Conservation (phyloP, 2,113 vertebrate species). For the Pomatorhinus ruficollis region DNA sequence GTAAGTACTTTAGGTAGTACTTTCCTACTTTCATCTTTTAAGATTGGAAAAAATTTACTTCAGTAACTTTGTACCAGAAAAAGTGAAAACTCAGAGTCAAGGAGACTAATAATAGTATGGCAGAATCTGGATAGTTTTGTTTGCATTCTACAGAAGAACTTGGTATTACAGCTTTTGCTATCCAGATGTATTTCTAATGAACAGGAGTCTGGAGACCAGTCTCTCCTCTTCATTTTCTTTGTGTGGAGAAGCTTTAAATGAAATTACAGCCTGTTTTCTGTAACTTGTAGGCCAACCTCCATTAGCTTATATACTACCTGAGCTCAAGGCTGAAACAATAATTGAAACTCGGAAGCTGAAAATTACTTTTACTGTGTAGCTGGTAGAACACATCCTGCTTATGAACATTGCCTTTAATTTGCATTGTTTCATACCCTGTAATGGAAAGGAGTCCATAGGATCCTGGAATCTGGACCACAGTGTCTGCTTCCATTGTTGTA, state of each 20-base stretch:
- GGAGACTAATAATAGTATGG: neutral
- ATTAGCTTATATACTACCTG: neutral
- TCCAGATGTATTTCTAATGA: neutral
- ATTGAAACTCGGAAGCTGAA: conserved; percentile 1
- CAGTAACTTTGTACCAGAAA: neutral
- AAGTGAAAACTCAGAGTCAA: neutral
- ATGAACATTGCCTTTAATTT: neutral
- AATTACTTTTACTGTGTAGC: neutral
- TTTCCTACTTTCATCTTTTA: neutral
- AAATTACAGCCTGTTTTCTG: neutral
- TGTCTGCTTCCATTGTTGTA: conserved; percentile 44
- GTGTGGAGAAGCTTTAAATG: neutral
- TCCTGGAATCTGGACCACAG: conserved; percentile 20
- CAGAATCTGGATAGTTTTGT: neutral
- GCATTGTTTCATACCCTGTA: conserved; percentile 19
- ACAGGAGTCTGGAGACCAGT: neutral
- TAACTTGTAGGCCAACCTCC: neutral
- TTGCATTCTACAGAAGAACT: neutral
- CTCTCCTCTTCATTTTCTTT: neutral
- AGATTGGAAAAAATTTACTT: neutral
- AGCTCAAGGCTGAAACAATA: neutral
- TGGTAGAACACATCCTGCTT: neutral
- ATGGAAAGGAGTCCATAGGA: conserved; percentile 29
- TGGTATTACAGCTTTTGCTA: neutral
- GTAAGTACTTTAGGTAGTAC: neutral